phyloP scores from a whole-genome alignment of 2,888 invertebrate genomes.

The Cephus sareptanus region DNA sequence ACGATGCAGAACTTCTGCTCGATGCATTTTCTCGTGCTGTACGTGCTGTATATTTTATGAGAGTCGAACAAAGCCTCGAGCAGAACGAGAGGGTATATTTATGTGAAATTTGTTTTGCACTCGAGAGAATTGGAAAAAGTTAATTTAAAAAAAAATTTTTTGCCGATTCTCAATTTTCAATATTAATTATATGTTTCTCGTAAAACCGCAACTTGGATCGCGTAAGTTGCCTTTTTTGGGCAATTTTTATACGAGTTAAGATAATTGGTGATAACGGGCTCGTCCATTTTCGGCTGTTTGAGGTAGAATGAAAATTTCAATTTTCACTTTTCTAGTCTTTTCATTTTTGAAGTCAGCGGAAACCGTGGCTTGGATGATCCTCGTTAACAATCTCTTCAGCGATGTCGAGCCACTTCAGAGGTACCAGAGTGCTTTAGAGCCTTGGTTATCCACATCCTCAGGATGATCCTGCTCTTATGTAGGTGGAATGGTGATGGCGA shows the following conservation, averaged over 20 bases:
- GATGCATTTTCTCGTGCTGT: background rate
- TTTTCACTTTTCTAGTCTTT: background rate
- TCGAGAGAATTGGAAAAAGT: background rate
- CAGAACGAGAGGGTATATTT: background rate
- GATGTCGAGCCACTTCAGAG: background rate
- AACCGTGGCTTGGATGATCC: background rate
- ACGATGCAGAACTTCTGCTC: background rate
- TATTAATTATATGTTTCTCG: background rate
- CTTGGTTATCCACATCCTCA: background rate
- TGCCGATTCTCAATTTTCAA: background rate
- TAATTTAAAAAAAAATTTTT: background rate
- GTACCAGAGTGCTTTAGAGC: background rate
- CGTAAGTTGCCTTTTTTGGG: background rate
- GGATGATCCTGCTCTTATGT: background rate
- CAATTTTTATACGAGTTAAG: background rate
- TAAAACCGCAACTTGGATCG: background rate
- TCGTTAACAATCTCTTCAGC: background rate
- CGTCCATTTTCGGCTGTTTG: background rate
- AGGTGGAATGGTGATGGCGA: no score
- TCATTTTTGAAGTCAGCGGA: background rate
- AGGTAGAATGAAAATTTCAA: background rate
- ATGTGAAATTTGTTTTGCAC: background rate
- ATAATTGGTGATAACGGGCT: background rate
- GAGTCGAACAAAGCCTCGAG: background rate
- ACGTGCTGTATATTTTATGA: background rate